phyloP scores from a whole-genome alignment of 1,140 invertebrate genomes.

The Trachelipus rathkii region DNA sequence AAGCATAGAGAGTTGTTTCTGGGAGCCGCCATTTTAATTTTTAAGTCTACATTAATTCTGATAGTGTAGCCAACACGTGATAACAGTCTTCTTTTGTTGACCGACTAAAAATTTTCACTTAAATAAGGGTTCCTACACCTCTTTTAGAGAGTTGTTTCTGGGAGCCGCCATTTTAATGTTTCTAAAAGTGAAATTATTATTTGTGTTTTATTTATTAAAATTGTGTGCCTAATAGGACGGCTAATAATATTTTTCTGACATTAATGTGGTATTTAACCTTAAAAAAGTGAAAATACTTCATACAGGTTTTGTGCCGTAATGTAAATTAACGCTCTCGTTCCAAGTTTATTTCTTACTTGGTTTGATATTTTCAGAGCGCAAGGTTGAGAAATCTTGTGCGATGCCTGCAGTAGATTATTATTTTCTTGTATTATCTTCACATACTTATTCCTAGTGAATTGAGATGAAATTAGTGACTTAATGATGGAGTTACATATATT shows the following conservation, averaged over 20 bases:
- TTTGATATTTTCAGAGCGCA: background rate
- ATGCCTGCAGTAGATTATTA: background rate
- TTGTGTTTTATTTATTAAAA: constrained; percentile 7
- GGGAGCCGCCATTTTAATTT: background rate
- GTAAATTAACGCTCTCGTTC: background rate
- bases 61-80: background rate
- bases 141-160: background rate
- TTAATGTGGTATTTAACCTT: too few species aligned
- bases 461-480: background rate
- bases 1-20: constrained; percentile 4
- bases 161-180: constrained; percentile 9
- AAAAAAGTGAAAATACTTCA: too few species aligned
- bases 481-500: background rate
- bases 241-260: background rate
- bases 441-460: background rate
- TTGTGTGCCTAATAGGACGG: background rate
- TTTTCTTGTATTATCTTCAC: background rate
- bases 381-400: constrained; percentile 9
- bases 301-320: too few species aligned
- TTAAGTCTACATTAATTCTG: background rate
- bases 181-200: background rate
- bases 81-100: too few species aligned
- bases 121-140: background rate
- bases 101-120: background rate
- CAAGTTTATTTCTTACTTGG: constrained; percentile 6